Conservation (phyloP, 2,797 vertebrate genomes). For the Anisognathus igniventris region DNA sequence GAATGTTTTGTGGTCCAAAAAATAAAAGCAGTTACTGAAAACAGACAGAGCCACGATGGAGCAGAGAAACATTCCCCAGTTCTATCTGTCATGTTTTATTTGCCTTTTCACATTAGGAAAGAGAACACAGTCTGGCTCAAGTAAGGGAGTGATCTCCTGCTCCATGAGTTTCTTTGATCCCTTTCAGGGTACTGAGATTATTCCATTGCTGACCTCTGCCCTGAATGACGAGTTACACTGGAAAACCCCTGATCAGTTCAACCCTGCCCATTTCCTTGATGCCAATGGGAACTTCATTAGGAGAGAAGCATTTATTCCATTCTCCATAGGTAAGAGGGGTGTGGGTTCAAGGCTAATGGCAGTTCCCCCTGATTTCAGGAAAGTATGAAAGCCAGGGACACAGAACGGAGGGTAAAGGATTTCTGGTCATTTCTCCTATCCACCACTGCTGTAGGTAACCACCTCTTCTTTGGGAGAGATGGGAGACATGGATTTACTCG, state of each 20-base stretch:
- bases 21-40: not conserved
- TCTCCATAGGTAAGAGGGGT: conserved; percentile 57
- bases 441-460: not conserved
- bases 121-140: not conserved
- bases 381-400: not conserved
- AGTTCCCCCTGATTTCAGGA: not conserved
- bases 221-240: conserved; percentile 50
- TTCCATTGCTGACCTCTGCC: conserved; percentile 55
- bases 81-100: not conserved
- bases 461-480: not conserved
- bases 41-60: not conserved
- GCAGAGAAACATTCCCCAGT: not conserved
- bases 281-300: conserved; percentile 53
- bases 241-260: conserved; percentile 58
- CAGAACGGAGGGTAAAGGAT: not conserved
- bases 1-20: not conserved
- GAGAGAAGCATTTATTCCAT: conserved; percentile 67
- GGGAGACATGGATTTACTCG: not conserved
- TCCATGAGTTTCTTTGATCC: not conserved
- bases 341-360: not conserved
- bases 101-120: not conserved
- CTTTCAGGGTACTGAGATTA: conserved; percentile 59
- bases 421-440: not conserved
- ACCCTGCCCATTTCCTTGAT: conserved; percentile 69
- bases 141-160: not conserved